Evolutionary conservation across 1,140 invertebrate genomes (phyloP).

Genomic region (Macrostomum lignano): DNA sequence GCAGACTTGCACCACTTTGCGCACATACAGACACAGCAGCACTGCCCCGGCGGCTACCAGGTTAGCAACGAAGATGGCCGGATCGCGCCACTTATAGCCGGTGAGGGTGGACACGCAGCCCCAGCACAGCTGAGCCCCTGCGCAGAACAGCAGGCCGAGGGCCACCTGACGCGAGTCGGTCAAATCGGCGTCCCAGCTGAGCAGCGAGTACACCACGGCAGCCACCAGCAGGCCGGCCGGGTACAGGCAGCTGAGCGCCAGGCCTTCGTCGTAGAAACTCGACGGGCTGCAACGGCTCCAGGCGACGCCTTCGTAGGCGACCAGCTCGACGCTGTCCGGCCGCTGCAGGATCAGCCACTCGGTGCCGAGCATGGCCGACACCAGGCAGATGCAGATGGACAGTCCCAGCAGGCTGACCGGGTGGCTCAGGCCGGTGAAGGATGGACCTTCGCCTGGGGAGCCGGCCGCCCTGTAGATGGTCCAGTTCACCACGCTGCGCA

Average conservation of each 20-base stretch:
- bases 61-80: conserved; percentile 21
- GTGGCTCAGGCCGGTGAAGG: conserved; percentile 17
- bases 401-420: conserved; percentile 26
- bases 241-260: conserved; percentile 29
- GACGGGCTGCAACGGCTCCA: conserved; percentile 15
- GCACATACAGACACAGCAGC: conserved; percentile 18
- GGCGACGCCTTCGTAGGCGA: conserved; percentile 6
- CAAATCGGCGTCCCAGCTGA: conserved; percentile 25
- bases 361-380: conserved; percentile 28
- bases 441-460: too few species aligned
- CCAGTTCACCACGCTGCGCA: conserved; percentile 29
- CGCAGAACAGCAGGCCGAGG: conserved; percentile 17
- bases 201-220: conserved; percentile 21
- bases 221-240: conserved; percentile 28
- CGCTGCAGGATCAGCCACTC: conserved; percentile 29
- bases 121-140: conserved; percentile 27
- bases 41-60: conserved; percentile 20
- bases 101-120: conserved; percentile 21
- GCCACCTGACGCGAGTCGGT: conserved; percentile 30
- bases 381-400: conserved; percentile 18
- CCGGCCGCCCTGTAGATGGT: too few species aligned
- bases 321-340: conserved; percentile 12
- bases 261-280: conserved; percentile 24
- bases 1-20: too few species aligned
- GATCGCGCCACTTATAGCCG: conserved; percentile 15